Evolutionary conservation across 2,113 vertebrate species (phyloP).

Genomic region (Cercocebus atys): DNA sequence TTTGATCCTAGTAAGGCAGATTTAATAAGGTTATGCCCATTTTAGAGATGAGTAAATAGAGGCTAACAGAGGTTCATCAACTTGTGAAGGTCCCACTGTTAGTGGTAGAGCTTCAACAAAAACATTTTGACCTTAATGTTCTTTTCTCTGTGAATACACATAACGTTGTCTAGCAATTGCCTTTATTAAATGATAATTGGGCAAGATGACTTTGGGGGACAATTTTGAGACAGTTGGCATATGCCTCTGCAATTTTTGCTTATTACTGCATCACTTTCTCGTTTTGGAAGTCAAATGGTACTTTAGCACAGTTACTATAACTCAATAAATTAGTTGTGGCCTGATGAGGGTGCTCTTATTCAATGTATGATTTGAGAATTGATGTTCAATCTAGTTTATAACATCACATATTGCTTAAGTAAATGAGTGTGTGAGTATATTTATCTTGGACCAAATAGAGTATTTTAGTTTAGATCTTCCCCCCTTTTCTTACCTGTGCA

Average conservation of each 20-base stretch:
- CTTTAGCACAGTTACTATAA: not conserved
- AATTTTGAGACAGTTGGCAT: not conserved
- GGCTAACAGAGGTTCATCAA: not conserved
- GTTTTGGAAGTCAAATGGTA: not conserved
- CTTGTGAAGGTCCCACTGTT: not conserved
- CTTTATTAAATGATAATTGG: slow-evolving; percentile 41
- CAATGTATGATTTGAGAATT: slow-evolving; percentile 11
- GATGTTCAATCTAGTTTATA: not conserved
- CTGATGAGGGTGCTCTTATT: slow-evolving; percentile 61
- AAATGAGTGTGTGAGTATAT: not conserved
- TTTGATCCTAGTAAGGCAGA: not conserved
- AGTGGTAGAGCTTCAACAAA: not conserved
- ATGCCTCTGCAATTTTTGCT: not conserved
- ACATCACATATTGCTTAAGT: not conserved
- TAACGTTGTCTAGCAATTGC: not conserved
- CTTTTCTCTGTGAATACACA: not conserved
- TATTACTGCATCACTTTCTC: not conserved
- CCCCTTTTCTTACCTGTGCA: not conserved
- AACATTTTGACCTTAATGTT: slow-evolving; percentile 25
- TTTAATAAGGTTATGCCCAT: not conserved
- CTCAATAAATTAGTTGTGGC: not conserved
- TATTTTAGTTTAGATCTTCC: not conserved
- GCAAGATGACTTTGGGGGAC: not conserved
- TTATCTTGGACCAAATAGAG: not conserved
- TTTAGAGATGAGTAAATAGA: slow-evolving; percentile 1